These are phyloP conservation scores for Cranoglanis bouderius DNA, from an alignment of 2,113 vertebrate species.

Conservation along the genomic window DNA sequence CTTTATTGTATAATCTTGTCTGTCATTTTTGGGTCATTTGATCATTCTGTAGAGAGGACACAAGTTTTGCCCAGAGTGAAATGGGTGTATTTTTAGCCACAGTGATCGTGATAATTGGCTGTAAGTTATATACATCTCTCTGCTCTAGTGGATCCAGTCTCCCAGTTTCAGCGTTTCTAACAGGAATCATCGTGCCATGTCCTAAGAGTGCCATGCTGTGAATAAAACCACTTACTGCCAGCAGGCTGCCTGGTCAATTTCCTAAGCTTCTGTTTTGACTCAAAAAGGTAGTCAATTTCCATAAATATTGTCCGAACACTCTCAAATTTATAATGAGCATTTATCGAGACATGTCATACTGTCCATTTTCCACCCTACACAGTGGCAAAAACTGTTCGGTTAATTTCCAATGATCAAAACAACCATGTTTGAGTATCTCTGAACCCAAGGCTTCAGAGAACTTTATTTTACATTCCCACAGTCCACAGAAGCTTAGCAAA, in stretches of 20 bases:
- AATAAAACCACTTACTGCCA: constrained; percentile 67
- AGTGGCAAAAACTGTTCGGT: neutral
- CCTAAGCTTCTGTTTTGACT: constrained; percentile 73
- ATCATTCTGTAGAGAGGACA: constrained; percentile 32
- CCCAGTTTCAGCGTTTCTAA: constrained; percentile 66
- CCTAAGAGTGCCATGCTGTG: constrained; percentile 68
- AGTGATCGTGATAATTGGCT: constrained; percentile 36
- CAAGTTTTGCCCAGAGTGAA: constrained; percentile 23
- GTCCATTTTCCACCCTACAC: neutral
- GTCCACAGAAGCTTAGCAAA: constrained; percentile 76
- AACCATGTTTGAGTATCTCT: neutral
- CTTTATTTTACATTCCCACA: constrained; percentile 30
- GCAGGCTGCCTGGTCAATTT: constrained; percentile 72
- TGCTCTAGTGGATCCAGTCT: constrained; percentile 60
- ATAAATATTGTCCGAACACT: neutral
- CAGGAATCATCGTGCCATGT: constrained; percentile 66
- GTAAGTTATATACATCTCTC: constrained; percentile 45
- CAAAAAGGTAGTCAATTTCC: constrained; percentile 11
- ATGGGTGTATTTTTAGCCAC: constrained; percentile 43
- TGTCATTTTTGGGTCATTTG: constrained; percentile 72
- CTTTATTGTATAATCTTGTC: constrained; percentile 43
- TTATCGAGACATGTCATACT: neutral
- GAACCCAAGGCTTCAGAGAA: constrained; percentile 4
- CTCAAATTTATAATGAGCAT: neutral
- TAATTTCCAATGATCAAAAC: neutral